These are phyloP conservation scores for Eupithecia pulchellata DNA, from an alignment of 2,888 invertebrate species.

Conservation along the genomic window DNA sequence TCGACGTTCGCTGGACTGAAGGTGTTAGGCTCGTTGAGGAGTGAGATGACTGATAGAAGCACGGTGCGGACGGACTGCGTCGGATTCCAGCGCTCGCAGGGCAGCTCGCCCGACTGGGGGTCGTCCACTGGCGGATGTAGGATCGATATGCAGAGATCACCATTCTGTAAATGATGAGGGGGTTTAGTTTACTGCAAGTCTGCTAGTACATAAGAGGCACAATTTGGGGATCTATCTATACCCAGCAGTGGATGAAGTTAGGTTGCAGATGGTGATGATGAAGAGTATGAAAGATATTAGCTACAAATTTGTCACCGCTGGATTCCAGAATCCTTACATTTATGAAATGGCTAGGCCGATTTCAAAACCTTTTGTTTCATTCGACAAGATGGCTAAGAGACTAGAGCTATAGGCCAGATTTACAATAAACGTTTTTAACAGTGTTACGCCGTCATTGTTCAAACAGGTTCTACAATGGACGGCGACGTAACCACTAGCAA, in stretches of 20 bases:
- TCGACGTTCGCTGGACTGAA: constrained; percentile 99
- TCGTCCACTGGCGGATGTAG: constrained; percentile 99
- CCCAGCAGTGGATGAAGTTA: neutral
- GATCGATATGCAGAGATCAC: constrained; percentile 99
- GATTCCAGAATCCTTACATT: neutral
- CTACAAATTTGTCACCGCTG: neutral
- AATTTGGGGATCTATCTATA: neutral
- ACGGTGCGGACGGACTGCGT: constrained; percentile 99
- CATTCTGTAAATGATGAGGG: constrained; percentile 90
- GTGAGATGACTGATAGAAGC: constrained; percentile 98
- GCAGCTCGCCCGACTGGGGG: constrained; percentile 99
- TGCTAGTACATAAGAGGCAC: neutral
- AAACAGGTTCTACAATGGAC: too few species aligned
- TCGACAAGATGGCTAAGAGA: neutral
- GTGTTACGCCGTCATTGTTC: neutral
- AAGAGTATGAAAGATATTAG: neutral
- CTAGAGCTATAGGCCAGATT: too few species aligned
- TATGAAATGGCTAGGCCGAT: neutral
- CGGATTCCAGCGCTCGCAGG: constrained; percentile 99
- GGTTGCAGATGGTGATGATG: neutral
- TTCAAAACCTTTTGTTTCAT: neutral
- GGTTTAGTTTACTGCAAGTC: neutral
- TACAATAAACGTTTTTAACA: too few species aligned
- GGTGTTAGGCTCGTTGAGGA: constrained; percentile 99
- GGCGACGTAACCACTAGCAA: too few species aligned